Percentiles rank a stretch among this genome's conserved stretches.
phyloP scores from a whole-genome alignment of 2,797 vertebrate species.

The Scolopax bukidnonensis region DNA sequence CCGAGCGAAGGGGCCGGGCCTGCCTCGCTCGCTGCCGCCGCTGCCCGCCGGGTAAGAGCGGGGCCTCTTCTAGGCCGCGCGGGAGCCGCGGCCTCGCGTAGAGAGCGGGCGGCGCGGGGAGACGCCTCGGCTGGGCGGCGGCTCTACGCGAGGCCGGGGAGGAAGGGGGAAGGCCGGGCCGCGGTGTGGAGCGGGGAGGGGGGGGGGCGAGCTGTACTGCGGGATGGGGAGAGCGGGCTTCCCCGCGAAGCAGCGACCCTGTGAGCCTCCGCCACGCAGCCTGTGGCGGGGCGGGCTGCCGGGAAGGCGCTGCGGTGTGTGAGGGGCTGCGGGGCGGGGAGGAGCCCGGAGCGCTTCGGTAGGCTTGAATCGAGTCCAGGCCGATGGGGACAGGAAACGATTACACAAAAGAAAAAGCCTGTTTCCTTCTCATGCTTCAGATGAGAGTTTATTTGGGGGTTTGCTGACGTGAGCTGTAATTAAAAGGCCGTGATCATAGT shows the following conservation, averaged over 20 bases:
- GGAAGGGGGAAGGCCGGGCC: neutral
- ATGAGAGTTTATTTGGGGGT: too few species aligned
- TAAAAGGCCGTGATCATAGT: neutral
- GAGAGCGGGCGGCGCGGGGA: neutral
- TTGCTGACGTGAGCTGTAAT: neutral
- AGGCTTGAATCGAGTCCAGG: neutral
- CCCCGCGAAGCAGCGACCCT: too few species aligned
- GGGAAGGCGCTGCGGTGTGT: neutral
- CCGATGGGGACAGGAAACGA: too few species aligned
- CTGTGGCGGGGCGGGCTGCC: neutral
- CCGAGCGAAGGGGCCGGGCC: neutral
- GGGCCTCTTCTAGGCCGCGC: neutral
- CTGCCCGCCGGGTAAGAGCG: neutral
- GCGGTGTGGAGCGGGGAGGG: neutral
- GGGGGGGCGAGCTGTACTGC: neutral
- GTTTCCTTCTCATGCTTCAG: neutral
- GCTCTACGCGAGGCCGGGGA: neutral
- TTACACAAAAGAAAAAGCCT: neutral
- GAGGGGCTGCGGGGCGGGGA: neutral
- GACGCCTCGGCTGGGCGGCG: neutral
- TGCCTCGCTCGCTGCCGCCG: neutral
- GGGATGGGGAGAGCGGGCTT: neutral
- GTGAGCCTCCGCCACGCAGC: neutral
- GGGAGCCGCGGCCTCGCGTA: neutral
- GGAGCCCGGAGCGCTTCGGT: neutral